A percentile compares a stretch with the other conserved stretches of the same genome.
Conservation (phyloP, 2,113 vertebrate species). For the Jaculus jaculus region DNA sequence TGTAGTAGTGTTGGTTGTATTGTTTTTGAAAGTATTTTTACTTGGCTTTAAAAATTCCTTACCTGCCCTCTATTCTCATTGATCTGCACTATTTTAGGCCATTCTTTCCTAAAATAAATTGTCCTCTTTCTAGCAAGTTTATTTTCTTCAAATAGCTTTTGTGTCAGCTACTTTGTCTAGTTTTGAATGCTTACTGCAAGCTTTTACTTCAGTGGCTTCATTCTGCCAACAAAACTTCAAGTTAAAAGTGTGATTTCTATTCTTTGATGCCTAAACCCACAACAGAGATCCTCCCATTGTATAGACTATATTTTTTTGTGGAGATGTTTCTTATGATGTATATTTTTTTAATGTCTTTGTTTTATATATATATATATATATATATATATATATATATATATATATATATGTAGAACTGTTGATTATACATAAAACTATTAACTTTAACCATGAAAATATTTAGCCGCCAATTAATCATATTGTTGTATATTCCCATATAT, state of each 20-base stretch:
- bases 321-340: background rate
- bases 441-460: background rate
- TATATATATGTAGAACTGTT: background rate
- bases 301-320: background rate
- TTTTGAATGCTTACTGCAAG: background rate
- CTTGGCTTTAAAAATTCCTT: background rate
- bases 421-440: background rate
- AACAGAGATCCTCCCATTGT: background rate
- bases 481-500: background rate
- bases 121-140: background rate
- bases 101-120: background rate
- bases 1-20: background rate
- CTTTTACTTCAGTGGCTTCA: background rate
- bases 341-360: background rate
- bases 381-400: background rate
- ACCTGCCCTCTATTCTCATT: background rate
- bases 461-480: background rate
- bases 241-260: background rate
- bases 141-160: accelerated
- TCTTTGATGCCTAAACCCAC: background rate
- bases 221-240: background rate
- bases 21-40: background rate
- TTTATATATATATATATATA: background rate
- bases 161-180: background rate
- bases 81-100: accelerated